Conservation (phyloP, 2,113 vertebrate genomes). For the Balaeniceps rex region DNA sequence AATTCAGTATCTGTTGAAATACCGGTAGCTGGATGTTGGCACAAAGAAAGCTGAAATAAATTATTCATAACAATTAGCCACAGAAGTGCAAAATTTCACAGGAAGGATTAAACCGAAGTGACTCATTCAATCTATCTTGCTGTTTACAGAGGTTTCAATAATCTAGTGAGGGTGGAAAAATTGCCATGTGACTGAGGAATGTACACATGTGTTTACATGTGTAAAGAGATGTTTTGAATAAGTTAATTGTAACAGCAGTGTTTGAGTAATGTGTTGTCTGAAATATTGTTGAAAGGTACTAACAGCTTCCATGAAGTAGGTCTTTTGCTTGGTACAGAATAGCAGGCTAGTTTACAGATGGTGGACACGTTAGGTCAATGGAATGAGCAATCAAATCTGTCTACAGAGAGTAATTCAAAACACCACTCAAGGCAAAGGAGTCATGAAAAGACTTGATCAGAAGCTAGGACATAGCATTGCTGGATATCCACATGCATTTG, state of each 20-base stretch:
- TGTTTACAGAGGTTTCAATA: slow-evolving; percentile 2
- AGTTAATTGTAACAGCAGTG: neutral
- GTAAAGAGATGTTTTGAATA: neutral
- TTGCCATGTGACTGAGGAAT: neutral
- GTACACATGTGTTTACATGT: too few relatives aligned
- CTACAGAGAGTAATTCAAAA: neutral
- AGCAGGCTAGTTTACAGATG: neutral
- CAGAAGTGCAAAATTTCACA: neutral
- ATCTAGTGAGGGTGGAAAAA: neutral
- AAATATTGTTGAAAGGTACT: neutral
- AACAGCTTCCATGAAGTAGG: neutral
- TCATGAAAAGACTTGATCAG: neutral
- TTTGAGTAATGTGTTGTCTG: neutral
- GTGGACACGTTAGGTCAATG: neutral
- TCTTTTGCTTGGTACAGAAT: neutral
- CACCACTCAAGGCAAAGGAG: fast-evolving
- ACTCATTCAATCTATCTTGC: neutral
- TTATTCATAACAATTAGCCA: slow-evolving; percentile 1
- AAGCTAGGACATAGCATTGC: neutral
- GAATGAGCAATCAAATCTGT: neutral
- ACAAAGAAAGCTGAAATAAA: neutral
- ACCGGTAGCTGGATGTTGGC: neutral
- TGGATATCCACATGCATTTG: neutral
- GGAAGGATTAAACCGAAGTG: neutral
- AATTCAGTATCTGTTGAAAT: neutral